Conservation (phyloP, 2,888 invertebrate species). For the Halictus ligatus region DNA sequence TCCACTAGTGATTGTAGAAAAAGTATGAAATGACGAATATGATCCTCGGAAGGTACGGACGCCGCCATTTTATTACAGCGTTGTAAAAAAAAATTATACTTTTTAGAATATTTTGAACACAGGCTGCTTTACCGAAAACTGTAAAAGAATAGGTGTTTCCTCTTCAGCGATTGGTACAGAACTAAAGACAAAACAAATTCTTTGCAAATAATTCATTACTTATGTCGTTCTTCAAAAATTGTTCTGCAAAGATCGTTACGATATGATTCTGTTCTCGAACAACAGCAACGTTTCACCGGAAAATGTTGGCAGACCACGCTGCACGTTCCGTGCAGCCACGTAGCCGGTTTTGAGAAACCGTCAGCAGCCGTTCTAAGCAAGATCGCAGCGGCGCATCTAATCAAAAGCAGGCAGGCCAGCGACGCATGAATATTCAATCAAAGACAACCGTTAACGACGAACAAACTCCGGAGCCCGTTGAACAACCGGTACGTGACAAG, state of each 20-base stretch:
- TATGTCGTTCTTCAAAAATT: background rate
- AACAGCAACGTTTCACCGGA: background rate
- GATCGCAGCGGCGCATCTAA: constrained; percentile 7
- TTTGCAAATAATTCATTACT: no score
- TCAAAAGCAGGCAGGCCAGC: background rate
- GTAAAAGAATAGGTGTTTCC: no score
- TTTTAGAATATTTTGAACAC: no score
- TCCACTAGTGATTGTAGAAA: no score
- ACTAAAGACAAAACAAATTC: no score
- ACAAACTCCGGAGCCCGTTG: constrained; percentile 8
- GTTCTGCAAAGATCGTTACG: background rate
- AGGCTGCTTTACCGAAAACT: no score
- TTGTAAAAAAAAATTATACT: no score
- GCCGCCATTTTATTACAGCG: no score
- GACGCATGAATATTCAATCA: constrained; percentile 16
- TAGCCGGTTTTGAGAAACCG: background rate
- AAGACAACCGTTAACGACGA: constrained; percentile 19
- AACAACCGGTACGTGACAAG: constrained; percentile 13
- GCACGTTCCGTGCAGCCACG: background rate
- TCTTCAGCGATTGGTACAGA: no score
- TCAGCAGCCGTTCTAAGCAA: background rate
- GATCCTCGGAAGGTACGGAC: no score
- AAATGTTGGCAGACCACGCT: background rate
- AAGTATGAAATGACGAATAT: no score
- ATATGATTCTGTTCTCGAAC: background rate